Base-by-base conservation (phyloP, 2,113 vertebrate species). In the Pluvianellus socialis region DNA sequence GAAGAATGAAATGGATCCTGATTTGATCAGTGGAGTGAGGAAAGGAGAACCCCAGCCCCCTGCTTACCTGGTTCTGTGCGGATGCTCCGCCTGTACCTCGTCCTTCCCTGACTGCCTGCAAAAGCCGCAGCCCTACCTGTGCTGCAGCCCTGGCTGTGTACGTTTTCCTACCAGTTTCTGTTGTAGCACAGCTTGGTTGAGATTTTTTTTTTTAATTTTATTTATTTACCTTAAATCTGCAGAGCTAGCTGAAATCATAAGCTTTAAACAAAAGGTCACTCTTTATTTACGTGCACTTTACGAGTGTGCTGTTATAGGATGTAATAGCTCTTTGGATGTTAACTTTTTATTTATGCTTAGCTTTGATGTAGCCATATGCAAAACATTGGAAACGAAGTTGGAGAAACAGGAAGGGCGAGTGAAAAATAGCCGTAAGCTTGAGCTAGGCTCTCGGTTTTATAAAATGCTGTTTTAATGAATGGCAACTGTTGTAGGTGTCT, bases 321-420 rank as follows among this genome's bases (percentile, higher is more conserved):
- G 59, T 62, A 88, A 80, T 63, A 79, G 70, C 40, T 90, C 84
- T 85, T 79, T 94, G 89, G 61, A 92, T 65, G 47, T 56, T 81
- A 87, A 72, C 20, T 71, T 94, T 80, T 94, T 75, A 33, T 74
- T 89, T 71, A 61, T 58, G 42, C 16, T 79, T 68, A 49, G 35
- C 77, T 95, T 94, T 68, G 70, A 87, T 96, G 87, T 71, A 87
- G 49, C 73, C 74, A 76, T 82, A 62, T 90, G 92, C 84, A 96
- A 93, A 95, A 82, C 71, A n/a, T 40, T 93, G 91, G 49, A 56
- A 73, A 73, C 76, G 35, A 24, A 83, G 49, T 73, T 70, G 50
- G 24, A 9, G 33, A 76, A 94, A 76, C 30, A 74, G 55, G 77
- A 88, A 70, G 26, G 32, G 6, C 0, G 6, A 84, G 52, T 75